Base-by-base conservation (phyloP, 2,888 invertebrate genomes). In the Thereva unica region DNA sequence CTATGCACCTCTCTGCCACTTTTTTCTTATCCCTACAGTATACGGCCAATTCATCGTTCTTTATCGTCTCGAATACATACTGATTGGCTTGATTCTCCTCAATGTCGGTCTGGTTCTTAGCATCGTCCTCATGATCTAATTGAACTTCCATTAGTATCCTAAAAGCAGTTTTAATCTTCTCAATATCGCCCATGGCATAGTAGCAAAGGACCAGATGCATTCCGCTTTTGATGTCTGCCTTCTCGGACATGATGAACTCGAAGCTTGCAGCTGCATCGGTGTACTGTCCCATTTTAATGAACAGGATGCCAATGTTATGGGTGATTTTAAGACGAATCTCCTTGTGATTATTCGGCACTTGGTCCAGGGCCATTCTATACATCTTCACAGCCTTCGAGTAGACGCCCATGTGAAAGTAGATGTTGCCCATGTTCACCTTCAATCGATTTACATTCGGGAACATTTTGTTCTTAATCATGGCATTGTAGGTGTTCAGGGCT, bases 291-390 rank as follows among this genome's bases (percentile, higher is more conserved):
- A 97, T 93, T 77, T 93, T 92, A 35, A 98, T 93, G 77, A 98
- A 92, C 35, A 97, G 86, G 70, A 97, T 87, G 3, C 80, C 80
- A 76, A 99, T 98, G 77, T 99, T 99, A 82, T 97, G 97, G 88
- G 97, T 96, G 72, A 99, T 95, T 83, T 95, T 96, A 75, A 82
- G 91, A 89, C 96, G 90, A 74, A 97, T 84, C 80, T 94, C 93
- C 78, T 95, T 96, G 77, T 97, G 93, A 64, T 91, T 92, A 45
- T 92, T 92, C 0, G 97, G 95, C 4, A 92, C 91, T 81, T 98
- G 98, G 82, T 99, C 99, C 71, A 99, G 84, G 0, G 98, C 97
- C 98, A 98, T 99, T 73, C 97, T 87, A 78, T 97, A 99, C 85
- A 96, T 89, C 83, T 99, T 99, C 67, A 99, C 88, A 0, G 98